phyloP scores from a whole-genome alignment of 1,140 invertebrate genomes.

The Drosophila lowei region DNA sequence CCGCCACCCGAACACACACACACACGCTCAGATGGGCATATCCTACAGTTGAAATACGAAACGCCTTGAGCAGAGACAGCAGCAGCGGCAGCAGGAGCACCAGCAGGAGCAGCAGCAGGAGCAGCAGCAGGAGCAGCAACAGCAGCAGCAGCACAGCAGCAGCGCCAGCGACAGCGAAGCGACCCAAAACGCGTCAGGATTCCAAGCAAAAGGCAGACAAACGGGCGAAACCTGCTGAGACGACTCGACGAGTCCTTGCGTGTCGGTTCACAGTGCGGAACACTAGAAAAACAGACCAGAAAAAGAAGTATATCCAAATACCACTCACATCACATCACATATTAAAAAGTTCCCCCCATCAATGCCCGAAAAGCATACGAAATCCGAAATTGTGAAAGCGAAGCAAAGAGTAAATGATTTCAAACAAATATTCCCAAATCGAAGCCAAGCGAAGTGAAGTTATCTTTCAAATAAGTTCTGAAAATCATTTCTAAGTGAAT shows the following conservation, averaged over 20 bases:
- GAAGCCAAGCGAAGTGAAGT: constrained; percentile 14
- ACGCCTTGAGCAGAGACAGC: constrained; percentile 72
- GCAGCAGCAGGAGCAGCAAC: constrained; percentile 3
- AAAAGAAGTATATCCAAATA: constrained; percentile 31
- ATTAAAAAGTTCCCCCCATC: constrained; percentile 31
- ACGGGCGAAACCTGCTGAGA: constrained; percentile 83
- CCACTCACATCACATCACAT: constrained; percentile 21
- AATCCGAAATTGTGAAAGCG: constrained; percentile 36
- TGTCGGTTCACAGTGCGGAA: constrained; percentile 83
- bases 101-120: constrained; percentile 13
- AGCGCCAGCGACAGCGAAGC: constrained; percentile 31
- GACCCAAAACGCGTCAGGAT: constrained; percentile 49
- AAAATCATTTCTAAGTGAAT: too few relatives aligned
- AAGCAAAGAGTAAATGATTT: constrained; percentile 10
- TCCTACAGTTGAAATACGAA: constrained; percentile 76
- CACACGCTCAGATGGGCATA: constrained; percentile 1
- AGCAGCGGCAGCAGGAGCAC: constrained; percentile 22
- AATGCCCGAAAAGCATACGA: constrained; percentile 19
- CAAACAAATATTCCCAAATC: constrained; percentile 9
- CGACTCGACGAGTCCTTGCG: constrained; percentile 83
- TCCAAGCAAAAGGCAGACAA: constrained; percentile 81
- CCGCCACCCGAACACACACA: constrained; percentile 41
- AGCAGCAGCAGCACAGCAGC: constrained; percentile 6
- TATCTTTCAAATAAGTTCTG: neutral
- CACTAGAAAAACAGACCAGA: constrained; percentile 56